Evolutionary conservation across 2,888 invertebrate species (phyloP), one percentile per base, ranked within the genome.

Genomic region (Tortrix viridana): DNA sequence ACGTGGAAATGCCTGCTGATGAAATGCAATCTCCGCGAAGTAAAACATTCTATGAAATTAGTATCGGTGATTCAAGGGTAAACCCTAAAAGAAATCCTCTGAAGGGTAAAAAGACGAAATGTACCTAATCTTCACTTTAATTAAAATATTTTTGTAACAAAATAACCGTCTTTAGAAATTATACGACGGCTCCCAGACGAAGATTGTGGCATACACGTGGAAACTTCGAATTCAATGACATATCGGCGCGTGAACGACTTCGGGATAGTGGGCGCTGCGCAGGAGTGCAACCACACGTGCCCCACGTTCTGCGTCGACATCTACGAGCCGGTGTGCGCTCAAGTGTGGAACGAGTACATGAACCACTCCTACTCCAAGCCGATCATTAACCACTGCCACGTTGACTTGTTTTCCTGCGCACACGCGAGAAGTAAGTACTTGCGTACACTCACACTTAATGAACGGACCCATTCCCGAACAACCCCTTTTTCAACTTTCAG

Each of bases 361-460:
- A 37, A 53, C 5, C 47, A 50, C 0, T 79, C 62, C 41, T 69
- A 38, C 0, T 71, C 65, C 44, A 75, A 77, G 26, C 72, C 83
- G 0, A 88, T 90, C 85, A 74, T 91, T 53, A 91, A 91, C 66
- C 90, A 91, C 64, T 91, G 90, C 62, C 90, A 91, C 66, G 80
- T 89, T n/a, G 90, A 91, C 56, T 66, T 90, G 72, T 81, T 79
- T 44, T 91, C 90, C 1, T 91, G 90, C 68, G 77, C 82, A 9
- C 58, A 80, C 38, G 87, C 85, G 37, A 71, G 82, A 23, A 89
- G 90, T 91, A 73, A 88, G 86, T 86, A 68, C 32, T 1, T 26
- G n/a, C 2, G 26, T 9, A 26, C 9, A 26, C 0, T 26, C 9
- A 26, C 9, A 9, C 3, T n/a, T n/a, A 2, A 26, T 9, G 26